Evolutionary conservation across 2,113 vertebrate genomes (phyloP), one percentile per base, ranked within the genome.

Genomic region (Rhagologus leucostigma): DNA sequence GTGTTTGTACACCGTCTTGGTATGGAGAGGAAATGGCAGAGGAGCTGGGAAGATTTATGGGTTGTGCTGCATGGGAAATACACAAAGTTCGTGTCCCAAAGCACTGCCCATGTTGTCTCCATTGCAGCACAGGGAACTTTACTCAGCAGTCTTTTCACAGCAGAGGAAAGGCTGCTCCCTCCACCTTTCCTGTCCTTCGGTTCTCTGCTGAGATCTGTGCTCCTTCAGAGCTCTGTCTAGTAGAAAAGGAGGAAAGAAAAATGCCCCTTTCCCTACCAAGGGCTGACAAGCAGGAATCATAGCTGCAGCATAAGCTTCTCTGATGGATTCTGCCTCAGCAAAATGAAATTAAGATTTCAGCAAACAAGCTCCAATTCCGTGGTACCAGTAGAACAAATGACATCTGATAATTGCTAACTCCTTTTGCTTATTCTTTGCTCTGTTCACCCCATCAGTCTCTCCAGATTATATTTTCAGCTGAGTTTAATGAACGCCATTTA

Each of bases 401-500:
- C 95, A 96, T 93, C 95, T 87, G 95, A 96, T 96, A 97, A 97
- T 97, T 97, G 92, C 97, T 95, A 96, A 93, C 94, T 97, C 95
- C 93, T 96, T 96, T 96, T 96, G 97, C 97, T 98, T 97, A 97
- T 98, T 97, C 97, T 97, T 96, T 97, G 97, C 95, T 97, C 95
- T 90, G 96, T 93, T 96, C 96, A 96, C 97, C 95, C 95, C 96
- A 97, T 97, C 97, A 93, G 94, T 97, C 97, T 98, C 97, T 95
- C 93, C 93, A 97, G 96, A 98, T 98, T 98, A 98, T 97, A 97
- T 97, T 98, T 98, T 97, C 97, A 97, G 97, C 94, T 95, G 95
- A 97, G 95, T 97, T 98, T 98, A 98, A 98, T 98, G 98, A 98
- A 97, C 62, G 50, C 78, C 97, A 98, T 98, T 98, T 98, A 98